Evolutionary conservation across 1,140 invertebrate genomes (phyloP).

Genomic region (Drosophila tristis): DNA sequence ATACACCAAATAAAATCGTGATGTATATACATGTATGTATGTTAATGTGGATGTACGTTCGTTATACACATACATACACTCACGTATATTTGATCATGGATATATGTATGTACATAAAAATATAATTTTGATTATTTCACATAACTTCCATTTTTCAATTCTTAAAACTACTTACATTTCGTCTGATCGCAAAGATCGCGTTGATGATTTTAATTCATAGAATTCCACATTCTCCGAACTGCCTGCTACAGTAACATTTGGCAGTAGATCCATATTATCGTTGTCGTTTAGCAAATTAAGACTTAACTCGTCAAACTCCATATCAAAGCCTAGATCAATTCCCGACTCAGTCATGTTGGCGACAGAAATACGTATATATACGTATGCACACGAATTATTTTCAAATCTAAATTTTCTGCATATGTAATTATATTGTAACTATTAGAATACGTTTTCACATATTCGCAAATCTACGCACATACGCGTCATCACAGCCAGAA

Average conservation of each 20-base stretch:
- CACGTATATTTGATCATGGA: neutral
- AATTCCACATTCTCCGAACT: conserved; percentile 38
- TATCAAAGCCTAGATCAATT: conserved; percentile 42
- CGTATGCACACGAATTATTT: conserved; percentile 4
- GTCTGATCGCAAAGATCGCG: conserved; percentile 28
- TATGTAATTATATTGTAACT: neutral
- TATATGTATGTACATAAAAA: too few relatives aligned
- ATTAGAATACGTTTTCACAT: neutral
- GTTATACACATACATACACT: neutral
- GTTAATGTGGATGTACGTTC: neutral
- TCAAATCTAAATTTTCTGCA: neutral
- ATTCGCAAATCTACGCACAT: conserved; percentile 10
- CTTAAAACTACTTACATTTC: conserved; percentile 34
- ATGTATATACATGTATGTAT: neutral
- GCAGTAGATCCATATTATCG: conserved; percentile 33
- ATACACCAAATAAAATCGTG: conserved; percentile 27
- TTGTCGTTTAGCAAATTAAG: conserved; percentile 36
- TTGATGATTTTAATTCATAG: conserved; percentile 39
- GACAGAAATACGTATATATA: neutral
- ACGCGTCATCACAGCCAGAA: conserved; percentile 3
- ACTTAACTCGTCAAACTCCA: conserved; percentile 45
- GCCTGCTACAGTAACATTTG: conserved; percentile 34
- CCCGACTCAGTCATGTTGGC: conserved; percentile 37
- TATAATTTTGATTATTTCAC: too few relatives aligned
- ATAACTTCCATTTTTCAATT: too few relatives aligned